phyloP scores from a whole-genome alignment of 2,797 vertebrate genomes.

The Pseudomugil tenellus region DNA sequence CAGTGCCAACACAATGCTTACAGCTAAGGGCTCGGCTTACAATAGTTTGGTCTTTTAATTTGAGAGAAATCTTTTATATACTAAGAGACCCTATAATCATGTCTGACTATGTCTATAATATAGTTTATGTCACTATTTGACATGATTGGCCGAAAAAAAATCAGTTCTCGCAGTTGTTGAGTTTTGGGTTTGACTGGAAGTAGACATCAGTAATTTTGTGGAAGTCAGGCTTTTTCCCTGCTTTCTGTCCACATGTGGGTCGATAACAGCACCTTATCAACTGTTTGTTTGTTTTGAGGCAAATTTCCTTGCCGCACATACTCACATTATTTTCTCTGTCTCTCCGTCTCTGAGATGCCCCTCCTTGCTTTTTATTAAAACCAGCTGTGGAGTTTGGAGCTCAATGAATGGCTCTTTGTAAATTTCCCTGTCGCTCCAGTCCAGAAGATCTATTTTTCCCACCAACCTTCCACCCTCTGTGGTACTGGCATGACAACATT shows the following conservation, averaged over 20 bases:
- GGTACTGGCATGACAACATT: slow-evolving; percentile 71
- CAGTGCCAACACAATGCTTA: slow-evolving; percentile 14
- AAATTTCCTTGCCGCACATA: slow-evolving; percentile 56
- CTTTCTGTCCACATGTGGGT: slow-evolving; percentile 64
- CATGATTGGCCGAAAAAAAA: slow-evolving; percentile 1
- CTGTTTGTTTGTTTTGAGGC: slow-evolving; percentile 75
- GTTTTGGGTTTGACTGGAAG: slow-evolving; percentile 10
- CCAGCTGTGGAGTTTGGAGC: slow-evolving; percentile 82
- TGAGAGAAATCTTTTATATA: not conserved
- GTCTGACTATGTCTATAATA: slow-evolving; percentile 2
- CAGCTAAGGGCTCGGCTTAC: not conserved
- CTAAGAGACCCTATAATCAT: not conserved
- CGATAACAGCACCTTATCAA: slow-evolving; percentile 60
- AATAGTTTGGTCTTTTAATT: slow-evolving; percentile 9
- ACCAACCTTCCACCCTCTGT: slow-evolving; percentile 48
- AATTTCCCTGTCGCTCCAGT: slow-evolving; percentile 77
- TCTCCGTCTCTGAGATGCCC: slow-evolving; percentile 63
- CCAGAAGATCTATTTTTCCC: slow-evolving; percentile 74
- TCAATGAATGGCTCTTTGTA: slow-evolving; percentile 87
- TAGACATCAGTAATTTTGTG: slow-evolving; percentile 31
- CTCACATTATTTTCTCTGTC: slow-evolving; percentile 28
- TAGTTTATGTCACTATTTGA: slow-evolving; percentile 3
- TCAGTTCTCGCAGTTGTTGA: not conserved
- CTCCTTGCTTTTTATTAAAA: slow-evolving; percentile 83
- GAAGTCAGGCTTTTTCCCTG: slow-evolving; percentile 30